These are phyloP conservation scores for Podarcis cretensis DNA, from an alignment of 2,113 vertebrate genomes.

Conservation along the genomic window DNA sequence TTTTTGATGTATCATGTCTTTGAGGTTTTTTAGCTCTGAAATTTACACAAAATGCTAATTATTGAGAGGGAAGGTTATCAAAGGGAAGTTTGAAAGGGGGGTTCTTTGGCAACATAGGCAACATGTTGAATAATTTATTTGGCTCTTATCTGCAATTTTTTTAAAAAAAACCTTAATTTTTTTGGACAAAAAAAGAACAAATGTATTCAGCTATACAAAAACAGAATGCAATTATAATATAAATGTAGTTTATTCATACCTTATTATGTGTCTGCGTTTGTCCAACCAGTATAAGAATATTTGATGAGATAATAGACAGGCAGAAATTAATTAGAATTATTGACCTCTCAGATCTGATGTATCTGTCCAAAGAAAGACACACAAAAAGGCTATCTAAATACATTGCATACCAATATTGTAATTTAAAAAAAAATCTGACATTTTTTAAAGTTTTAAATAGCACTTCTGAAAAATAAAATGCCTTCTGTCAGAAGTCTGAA, in stretches of 20 bases:
- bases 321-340: conserved; percentile 99
- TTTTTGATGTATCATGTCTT: conserved; percentile 68
- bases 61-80: conserved; percentile 59
- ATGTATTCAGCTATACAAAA: conserved; percentile 40
- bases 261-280: conserved; percentile 98
- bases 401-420: conserved; percentile 4
- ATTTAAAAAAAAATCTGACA: conserved; percentile 9
- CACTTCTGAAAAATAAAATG: not conserved
- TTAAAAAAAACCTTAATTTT: conserved; percentile 33
- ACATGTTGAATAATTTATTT: conserved; percentile 40
- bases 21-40: conserved; percentile 71
- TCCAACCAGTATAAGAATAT: conserved; percentile 97
- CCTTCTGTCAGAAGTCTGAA: conserved; percentile 13
- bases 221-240: conserved; percentile 28
- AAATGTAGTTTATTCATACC: conserved; percentile 77
- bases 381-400: conserved; percentile 38
- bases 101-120: conserved; percentile 1
- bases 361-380: conserved; percentile 80
- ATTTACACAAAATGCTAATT: conserved; percentile 53
- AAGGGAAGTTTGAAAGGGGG: conserved; percentile 41
- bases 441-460: conserved; percentile 3
- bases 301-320: conserved; percentile 98
- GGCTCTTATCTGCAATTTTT: conserved; percentile 44
- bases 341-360: conserved; percentile 96
- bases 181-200: not conserved